A percentile compares a stretch with the other conserved stretches of the same genome.
phyloP scores from a whole-genome alignment of 2,888 invertebrate genomes.

The Antheraea yamamai region DNA sequence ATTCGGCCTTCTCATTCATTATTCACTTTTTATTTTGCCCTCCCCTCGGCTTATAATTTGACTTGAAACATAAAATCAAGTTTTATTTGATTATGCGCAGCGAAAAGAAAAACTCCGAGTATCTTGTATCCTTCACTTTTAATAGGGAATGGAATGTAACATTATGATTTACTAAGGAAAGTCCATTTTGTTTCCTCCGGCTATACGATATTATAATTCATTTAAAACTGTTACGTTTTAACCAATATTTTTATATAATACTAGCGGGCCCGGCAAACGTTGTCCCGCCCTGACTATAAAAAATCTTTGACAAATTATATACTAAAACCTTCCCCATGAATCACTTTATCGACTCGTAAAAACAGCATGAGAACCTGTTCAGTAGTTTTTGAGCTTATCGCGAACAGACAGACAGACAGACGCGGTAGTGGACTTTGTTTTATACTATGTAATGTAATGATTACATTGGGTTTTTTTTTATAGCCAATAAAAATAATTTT shows the following conservation, averaged over 20 bases:
- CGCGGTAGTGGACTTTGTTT: too few species aligned
- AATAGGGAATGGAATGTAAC: conserved; percentile 62
- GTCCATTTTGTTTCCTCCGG: conserved; percentile 48
- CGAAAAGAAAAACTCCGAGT: conserved; percentile 67
- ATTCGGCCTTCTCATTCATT: conserved; percentile 79
- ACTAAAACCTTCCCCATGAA: too few species aligned
- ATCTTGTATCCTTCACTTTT: conserved; percentile 71
- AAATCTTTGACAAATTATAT: too few species aligned
- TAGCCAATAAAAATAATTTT: neutral
- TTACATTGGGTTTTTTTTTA: conserved; percentile 17
- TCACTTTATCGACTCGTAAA: too few species aligned
- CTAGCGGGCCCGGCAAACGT: too few species aligned
- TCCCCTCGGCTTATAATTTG: conserved; percentile 80
- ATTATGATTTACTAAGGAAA: conserved; percentile 55
- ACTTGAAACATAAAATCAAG: conserved; percentile 81
- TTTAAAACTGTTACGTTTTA: conserved; percentile 11
- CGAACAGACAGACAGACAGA: too few species aligned
- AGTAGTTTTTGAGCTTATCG: too few species aligned
- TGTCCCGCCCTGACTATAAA: too few species aligned
- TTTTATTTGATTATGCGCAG: conserved; percentile 79
- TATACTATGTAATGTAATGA: too few species aligned
- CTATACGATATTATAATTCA: conserved; percentile 30
- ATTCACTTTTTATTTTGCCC: conserved; percentile 80
- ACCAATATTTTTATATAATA: conserved; percentile 2
- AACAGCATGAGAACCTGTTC: too few species aligned